Evolutionary conservation across 2,113 vertebrate species (phyloP).

Genomic region (Sardina pilchardus): DNA sequence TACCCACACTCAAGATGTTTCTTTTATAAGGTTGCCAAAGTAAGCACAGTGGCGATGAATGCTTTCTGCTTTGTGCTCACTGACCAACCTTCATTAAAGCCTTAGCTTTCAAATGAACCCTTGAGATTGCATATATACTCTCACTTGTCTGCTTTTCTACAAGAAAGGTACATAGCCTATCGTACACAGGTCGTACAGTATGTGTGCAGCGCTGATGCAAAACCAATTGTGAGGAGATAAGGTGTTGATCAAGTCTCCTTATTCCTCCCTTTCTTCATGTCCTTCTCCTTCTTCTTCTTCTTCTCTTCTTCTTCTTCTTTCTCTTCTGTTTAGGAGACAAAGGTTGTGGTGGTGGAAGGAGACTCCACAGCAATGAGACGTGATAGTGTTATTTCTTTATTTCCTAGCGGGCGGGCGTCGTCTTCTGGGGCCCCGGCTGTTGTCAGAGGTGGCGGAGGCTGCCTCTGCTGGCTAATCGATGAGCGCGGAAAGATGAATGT

Average conservation of each 20-base stretch:
- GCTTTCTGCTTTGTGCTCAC: too few relatives aligned
- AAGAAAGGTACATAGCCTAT: too few relatives aligned
- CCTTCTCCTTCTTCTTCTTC: constrained; percentile 25
- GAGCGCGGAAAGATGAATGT: constrained; percentile 38
- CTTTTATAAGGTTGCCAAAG: background rate
- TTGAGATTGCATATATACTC: background rate
- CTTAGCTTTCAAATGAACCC: too few relatives aligned
- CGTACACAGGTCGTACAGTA: too few relatives aligned
- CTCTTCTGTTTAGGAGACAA: background rate
- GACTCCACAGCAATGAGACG: background rate
- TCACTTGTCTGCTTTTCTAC: background rate
- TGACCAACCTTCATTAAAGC: background rate
- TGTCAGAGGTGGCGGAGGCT: constrained; percentile 45
- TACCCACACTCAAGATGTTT: background rate
- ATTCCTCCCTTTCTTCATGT: constrained; percentile 21
- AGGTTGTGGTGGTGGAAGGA: background rate
- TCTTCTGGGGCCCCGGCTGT: constrained; percentile 41
- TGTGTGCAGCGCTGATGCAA: background rate
- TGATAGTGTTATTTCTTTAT: constrained; percentile 24
- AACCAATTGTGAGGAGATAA: background rate
- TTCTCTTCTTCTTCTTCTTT: constrained; percentile 16
- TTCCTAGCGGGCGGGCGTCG: background rate
- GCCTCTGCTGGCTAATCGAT: constrained; percentile 53
- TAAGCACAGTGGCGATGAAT: too few relatives aligned
- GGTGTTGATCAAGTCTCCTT: constrained; percentile 1